phyloP scores from a whole-genome alignment of 2,797 vertebrate genomes.

The Streptopelia turtur region DNA sequence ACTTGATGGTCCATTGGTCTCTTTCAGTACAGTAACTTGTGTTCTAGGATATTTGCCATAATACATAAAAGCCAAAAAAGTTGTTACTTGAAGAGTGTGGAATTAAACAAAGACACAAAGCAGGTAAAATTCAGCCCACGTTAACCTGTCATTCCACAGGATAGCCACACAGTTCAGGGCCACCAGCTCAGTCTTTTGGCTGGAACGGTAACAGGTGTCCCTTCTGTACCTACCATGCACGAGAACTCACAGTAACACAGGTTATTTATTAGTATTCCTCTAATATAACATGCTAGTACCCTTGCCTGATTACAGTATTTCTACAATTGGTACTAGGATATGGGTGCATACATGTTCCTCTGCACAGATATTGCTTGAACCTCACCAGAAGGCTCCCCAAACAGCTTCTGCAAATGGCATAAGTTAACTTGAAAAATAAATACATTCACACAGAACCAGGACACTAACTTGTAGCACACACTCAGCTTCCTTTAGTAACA shows the following conservation, averaged over 20 bases:
- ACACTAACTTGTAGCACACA: background rate
- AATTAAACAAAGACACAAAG: conserved; percentile 63
- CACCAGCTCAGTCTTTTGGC: background rate
- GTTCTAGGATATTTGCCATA: conserved; percentile 66
- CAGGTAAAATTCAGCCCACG: conserved; percentile 46
- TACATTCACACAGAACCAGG: background rate
- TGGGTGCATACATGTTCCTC: background rate
- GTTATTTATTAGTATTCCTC: background rate
- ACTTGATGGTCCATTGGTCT: conserved; percentile 63
- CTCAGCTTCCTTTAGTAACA: background rate
- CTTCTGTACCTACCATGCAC: background rate
- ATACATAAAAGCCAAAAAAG: conserved; percentile 53
- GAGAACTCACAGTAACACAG: background rate
- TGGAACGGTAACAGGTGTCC: background rate
- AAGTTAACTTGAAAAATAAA: background rate
- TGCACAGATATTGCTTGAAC: background rate
- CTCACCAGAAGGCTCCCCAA: background rate
- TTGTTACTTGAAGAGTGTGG: background rate
- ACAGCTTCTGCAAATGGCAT: background rate
- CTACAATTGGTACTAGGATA: background rate
- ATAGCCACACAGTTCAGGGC: background rate
- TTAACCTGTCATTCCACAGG: conserved; percentile 61
- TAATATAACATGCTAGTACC: background rate
- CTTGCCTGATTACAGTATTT: background rate
- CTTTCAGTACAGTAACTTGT: conserved; percentile 43